Evolutionary conservation across 2,888 invertebrate species (phyloP), one percentile per base, ranked within the genome.

Genomic region (Cephus spinipes): DNA sequence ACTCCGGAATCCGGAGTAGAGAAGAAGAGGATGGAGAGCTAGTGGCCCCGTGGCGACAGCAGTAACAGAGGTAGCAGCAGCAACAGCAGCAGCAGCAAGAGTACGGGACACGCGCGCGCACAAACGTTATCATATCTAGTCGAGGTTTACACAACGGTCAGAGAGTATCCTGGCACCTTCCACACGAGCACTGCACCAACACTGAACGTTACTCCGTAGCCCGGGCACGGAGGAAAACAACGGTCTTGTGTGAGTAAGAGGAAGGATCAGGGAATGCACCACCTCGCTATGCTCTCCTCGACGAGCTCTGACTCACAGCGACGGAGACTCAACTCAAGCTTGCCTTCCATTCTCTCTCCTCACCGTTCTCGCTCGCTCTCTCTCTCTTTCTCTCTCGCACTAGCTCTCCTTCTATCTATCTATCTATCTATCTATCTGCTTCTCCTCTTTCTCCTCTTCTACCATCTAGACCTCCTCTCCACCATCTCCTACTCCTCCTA

Each of bases 161-260:
- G 71, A 55, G 23, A 71, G 32, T 71, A 15, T 71, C 81, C 81
- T 83, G 81, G 81, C 81, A 85, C 84, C 84, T 84, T 85, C 86
- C 79, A 83, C 77, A 82, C 83, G 83, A 83, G 81, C 80, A 82
- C 85, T 83, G 83, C 83, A 85, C 84, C 83, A 86, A 86, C 85
- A 86, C 85, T 83, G 83, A 83, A 79, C 78, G 80, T 83, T 77
- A 84, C 79, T 81, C 83, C 84, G 83, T 83, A 82, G 82, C 80
- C 81, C 82, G 81, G 81, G 81, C 81, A 76, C 81, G 80, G 79
- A 82, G 77, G 81, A 84, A 83, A 85, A 82, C 82, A 84, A 82
- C 82, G 80, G 79, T 77, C 79, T 75, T 79, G 82, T 82, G 80
- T 84, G 80, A 74, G 80, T 80, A 83, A 85, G 81, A 80, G 77